Conservation (phyloP, 2,797 vertebrate species). For the Crenichthys baileyi region DNA sequence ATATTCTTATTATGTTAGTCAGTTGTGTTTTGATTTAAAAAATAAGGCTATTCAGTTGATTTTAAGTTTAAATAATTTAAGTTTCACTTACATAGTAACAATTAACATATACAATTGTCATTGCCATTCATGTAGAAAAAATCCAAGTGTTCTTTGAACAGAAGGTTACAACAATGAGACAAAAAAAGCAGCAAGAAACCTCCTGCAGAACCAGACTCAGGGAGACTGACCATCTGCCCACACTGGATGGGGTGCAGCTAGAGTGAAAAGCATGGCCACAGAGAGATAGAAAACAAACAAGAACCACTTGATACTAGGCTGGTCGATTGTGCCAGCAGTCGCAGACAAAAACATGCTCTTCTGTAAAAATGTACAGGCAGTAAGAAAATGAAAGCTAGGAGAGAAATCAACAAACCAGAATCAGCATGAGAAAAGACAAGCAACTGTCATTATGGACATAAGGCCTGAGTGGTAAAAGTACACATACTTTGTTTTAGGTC, state of each 20-base stretch:
- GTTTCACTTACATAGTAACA: neutral
- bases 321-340: neutral
- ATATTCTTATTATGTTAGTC: neutral
- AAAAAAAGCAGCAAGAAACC: neutral
- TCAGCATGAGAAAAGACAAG: neutral
- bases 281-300: neutral
- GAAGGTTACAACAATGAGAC: neutral
- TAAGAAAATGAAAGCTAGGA: neutral
- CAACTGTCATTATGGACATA: no score
- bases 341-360: neutral
- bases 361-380: neutral
- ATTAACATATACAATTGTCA: neutral
- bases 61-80: neutral
- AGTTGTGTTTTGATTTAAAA: neutral
- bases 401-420: neutral
- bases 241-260: neutral
- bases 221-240: neutral
- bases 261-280: neutral
- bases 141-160: neutral
- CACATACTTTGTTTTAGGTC: neutral
- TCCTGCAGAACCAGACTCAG: neutral
- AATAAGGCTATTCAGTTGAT: neutral
- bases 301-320: slow-evolving; percentile 3
- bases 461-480: neutral
- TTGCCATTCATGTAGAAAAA: neutral